Evolutionary conservation across 2,888 invertebrate species (phyloP), one percentile per base, ranked within the genome.

Genomic region (Cantharis lateralis): DNA sequence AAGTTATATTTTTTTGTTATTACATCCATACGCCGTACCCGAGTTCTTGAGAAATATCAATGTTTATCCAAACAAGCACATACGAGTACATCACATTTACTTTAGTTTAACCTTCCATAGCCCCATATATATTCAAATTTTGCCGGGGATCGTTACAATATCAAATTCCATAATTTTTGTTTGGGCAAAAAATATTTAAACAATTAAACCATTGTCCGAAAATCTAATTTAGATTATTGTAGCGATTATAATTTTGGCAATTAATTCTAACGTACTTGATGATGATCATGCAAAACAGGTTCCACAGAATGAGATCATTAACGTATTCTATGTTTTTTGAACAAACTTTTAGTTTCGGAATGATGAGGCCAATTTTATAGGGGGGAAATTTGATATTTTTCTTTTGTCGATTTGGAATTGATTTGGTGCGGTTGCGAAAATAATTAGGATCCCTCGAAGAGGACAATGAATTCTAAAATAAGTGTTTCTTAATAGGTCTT

Each of bases 401-500:
- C 32, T 32, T 28, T 32, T 32, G 32, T 28, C 10, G 26, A 28
- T 28, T 28, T 10, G 10, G n/a, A 48, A 48, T n/a, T 48, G 48
- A 48, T 48, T 48, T 48, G 7, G n/a, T n/a, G n/a, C 48, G 48
- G 48, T 48, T 7, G 48, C 48, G 48, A 48, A 48, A 48, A 48
- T 48, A 48, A 48, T 48, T 48, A n/a, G 48, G 48, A n/a, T 7
- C 48, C n/a, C n/a, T 48, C 48, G n/a, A 0, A n/a, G n/a, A n/a
- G 48, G 48, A 48, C 48, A 48, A 48, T n/a, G n/a, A 7, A 48
- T 48, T 48, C 9, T n/a, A 48, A n/a, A 48, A 48, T 48, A 48
- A 48, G 48, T n/a, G 48, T n/a, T 48, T 48, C 48, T 48, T 48
- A 48, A 48, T 48, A 75, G 62, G 76, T 72, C 68, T 62, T 26